Percentiles rank a stretch among this genome's conserved stretches.
phyloP scores from a whole-genome alignment of 2,113 vertebrate genomes.

The Elaphurus davidianus region DNA sequence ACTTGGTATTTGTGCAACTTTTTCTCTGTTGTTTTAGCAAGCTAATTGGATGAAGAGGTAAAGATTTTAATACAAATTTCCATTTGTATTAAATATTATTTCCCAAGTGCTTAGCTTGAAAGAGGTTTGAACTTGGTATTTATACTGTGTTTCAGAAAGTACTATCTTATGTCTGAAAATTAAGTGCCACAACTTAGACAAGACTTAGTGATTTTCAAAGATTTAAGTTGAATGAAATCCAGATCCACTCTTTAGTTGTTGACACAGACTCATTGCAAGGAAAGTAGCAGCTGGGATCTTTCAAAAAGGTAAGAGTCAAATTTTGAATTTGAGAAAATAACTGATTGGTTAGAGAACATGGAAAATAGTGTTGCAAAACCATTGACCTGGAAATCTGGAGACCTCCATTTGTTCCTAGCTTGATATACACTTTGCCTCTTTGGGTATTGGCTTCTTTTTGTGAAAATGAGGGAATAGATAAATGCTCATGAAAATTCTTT shows the following conservation, averaged over 20 bases:
- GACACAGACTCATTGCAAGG: neutral
- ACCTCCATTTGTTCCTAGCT: neutral
- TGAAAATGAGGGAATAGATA: neutral
- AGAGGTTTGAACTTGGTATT: conserved; percentile 7
- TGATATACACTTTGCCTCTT: neutral
- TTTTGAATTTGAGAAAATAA: neutral
- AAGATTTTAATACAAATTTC: neutral
- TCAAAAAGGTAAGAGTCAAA: neutral
- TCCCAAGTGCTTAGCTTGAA: neutral
- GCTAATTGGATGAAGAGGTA: neutral
- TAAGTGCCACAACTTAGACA: neutral
- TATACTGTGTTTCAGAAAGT: neutral
- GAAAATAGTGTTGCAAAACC: neutral
- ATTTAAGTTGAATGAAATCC: neutral
- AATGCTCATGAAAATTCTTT: neutral
- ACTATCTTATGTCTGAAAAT: neutral
- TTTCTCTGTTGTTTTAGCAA: neutral
- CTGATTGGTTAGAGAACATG: neutral
- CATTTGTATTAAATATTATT: neutral
- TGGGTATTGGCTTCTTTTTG: neutral
- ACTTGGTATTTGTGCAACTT: neutral
- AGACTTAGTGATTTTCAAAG: neutral
- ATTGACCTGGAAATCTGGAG: neutral
- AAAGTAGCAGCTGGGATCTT: neutral
- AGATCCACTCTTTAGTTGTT: conserved; percentile 13